Evolutionary conservation across 2,888 invertebrate genomes (phyloP).

Genomic region (Metalampra italica): DNA sequence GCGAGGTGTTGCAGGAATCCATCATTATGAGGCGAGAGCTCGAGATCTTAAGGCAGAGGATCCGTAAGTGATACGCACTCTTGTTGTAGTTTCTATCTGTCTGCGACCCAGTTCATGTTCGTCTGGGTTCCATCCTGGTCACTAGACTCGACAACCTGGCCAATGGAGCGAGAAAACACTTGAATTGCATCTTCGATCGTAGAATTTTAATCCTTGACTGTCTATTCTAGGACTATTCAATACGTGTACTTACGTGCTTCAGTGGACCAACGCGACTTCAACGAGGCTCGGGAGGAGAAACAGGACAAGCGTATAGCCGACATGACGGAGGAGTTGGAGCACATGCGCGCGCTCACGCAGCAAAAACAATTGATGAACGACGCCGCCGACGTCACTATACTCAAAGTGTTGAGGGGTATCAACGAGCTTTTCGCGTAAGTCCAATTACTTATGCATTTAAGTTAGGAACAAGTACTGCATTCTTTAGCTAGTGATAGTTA

Average conservation of each 20-base stretch:
- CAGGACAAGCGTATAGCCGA: conserved; percentile 41
- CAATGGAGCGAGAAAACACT: no score
- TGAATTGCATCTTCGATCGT: no score
- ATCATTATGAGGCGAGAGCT: conserved; percentile 53
- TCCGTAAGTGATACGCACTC: conserved; percentile 36
- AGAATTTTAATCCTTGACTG: no score
- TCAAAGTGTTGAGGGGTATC: conserved; percentile 51
- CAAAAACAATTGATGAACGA: conserved; percentile 33
- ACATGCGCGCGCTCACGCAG: conserved; percentile 28
- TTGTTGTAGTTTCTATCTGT: no score
- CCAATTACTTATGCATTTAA: not conserved
- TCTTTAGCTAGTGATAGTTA: no score
- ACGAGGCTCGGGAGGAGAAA: conserved; percentile 52
- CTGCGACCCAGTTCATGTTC: no score
- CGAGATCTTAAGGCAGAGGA: conserved; percentile 47
- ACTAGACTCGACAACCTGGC: no score
- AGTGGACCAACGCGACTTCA: conserved; percentile 66
- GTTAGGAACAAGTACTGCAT: not conserved
- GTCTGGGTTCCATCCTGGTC: not conserved
- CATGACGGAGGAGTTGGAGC: conserved; percentile 27
- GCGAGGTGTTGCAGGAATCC: conserved; percentile 61
- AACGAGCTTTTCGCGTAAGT: conserved; percentile 54
- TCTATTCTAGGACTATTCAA: no score
- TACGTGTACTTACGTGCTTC: conserved; percentile 6
- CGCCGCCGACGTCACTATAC: conserved; percentile 37